Evolutionary conservation across 2,797 vertebrate genomes (phyloP).

Genomic region (Loriculus beryllinus): DNA sequence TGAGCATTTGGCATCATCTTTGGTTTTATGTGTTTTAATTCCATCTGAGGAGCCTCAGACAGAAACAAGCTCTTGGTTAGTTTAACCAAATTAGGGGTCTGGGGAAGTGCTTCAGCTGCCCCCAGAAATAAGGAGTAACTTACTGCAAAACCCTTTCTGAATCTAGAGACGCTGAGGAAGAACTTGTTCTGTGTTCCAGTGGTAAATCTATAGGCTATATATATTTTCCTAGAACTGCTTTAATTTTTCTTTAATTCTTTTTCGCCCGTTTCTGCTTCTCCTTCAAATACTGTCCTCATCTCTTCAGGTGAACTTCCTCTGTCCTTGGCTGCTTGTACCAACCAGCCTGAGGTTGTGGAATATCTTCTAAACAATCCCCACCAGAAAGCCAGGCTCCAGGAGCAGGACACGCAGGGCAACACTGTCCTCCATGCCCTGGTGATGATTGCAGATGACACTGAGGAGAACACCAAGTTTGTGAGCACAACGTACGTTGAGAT

Average conservation of each 20-base stretch:
- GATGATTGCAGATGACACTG: conserved; percentile 83
- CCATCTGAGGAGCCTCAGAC: neutral
- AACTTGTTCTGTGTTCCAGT: neutral
- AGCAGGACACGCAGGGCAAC: conserved; percentile 86
- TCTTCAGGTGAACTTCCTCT: conserved; percentile 89
- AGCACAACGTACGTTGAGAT: conserved; percentile 84
- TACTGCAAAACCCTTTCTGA: neutral
- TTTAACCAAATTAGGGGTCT: neutral
- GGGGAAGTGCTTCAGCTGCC: neutral
- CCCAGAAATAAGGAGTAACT: neutral
- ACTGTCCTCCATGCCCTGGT: conserved; percentile 90
- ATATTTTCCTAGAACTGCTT: neutral
- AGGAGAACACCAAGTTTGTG: conserved; percentile 85
- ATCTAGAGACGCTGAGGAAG: neutral
- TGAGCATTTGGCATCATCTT: neutral
- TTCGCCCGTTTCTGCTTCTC: neutral
- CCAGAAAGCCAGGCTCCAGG: conserved; percentile 73
- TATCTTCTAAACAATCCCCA: conserved; percentile 84
- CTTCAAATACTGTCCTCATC: neutral
- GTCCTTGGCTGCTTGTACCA: conserved; percentile 92
- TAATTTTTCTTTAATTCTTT: neutral
- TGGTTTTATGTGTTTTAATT: neutral
- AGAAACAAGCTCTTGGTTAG: neutral
- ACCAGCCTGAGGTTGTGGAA: conserved; percentile 85
- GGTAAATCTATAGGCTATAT: neutral